Evolutionary conservation across 2,888 invertebrate genomes (phyloP).

Genomic region (Barypeithes pellucidus): DNA sequence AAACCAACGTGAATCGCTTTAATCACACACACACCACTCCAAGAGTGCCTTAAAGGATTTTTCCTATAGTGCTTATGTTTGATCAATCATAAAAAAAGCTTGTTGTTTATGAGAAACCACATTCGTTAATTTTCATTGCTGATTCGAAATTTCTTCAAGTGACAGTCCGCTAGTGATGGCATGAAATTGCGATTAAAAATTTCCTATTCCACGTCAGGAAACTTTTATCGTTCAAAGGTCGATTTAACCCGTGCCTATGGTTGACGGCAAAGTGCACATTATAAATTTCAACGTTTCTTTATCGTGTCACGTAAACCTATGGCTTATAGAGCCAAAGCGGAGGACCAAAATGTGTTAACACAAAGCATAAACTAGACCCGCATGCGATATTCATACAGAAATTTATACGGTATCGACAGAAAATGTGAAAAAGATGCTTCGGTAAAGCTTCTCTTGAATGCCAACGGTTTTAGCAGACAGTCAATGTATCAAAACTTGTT

Average conservation of each 20-base stretch:
- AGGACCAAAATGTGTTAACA: constrained; percentile 49
- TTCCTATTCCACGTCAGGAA: constrained; percentile 38
- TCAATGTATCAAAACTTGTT: constrained; percentile 31
- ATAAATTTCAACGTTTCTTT: constrained; percentile 37
- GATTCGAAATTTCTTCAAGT: too few relatives aligned
- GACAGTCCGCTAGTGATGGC: background rate
- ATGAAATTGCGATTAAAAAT: constrained; percentile 8
- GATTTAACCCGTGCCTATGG: constrained; percentile 33
- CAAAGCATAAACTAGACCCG: constrained; percentile 47
- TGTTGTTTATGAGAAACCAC: too few relatives aligned
- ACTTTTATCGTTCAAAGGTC: constrained; percentile 32
- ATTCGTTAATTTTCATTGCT: too few relatives aligned
- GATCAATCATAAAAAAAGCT: too few relatives aligned
- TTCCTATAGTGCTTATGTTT: too few relatives aligned
- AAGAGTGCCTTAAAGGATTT: too few relatives aligned
- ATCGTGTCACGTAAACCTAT: constrained; percentile 30
- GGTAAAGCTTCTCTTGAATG: constrained; percentile 33
- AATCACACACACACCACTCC: too few relatives aligned
- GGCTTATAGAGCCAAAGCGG: constrained; percentile 28
- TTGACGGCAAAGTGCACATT: constrained; percentile 31
- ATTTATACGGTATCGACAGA: constrained; percentile 43
- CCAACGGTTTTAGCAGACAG: constrained; percentile 31
- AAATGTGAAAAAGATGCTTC: constrained; percentile 47
- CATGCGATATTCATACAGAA: constrained; percentile 49
- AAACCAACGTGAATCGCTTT: too few relatives aligned